These are phyloP conservation scores for Tachycineta bicolor DNA, from an alignment of 2,113 vertebrate genomes.

Conservation along the genomic window DNA sequence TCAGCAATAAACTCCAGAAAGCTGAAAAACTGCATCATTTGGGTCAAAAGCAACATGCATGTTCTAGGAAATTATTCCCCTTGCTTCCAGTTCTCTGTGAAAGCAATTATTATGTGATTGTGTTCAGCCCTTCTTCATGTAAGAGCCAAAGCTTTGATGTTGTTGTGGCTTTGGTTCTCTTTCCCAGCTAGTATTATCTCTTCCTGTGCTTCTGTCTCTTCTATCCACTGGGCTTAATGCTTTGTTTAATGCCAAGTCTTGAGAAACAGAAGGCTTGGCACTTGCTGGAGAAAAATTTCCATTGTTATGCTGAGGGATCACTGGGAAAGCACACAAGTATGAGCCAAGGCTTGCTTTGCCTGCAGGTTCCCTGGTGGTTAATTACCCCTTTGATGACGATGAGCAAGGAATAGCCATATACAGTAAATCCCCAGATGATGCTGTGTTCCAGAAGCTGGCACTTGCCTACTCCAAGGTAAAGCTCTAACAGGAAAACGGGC, in stretches of 20 bases:
- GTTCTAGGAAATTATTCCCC: neutral
- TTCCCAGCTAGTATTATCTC: neutral
- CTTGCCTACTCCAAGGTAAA: constrained; percentile 91
- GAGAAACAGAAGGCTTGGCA: neutral
- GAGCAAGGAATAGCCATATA: constrained; percentile 78
- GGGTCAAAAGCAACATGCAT: neutral
- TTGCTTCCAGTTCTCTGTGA: neutral
- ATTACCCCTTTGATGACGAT: constrained; percentile 94
- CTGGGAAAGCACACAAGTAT: neutral
- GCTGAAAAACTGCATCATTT: neutral
- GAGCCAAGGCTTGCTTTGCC: constrained; percentile 17
- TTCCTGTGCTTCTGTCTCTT: neutral
- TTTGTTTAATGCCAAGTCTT: neutral
- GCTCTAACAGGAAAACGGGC: neutral
- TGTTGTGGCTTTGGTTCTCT: neutral
- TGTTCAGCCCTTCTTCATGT: neutral
- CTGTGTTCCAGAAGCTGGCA: constrained; percentile 87
- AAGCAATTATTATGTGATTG: neutral
- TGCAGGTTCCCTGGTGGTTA: constrained; percentile 94
- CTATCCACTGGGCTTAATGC: neutral
- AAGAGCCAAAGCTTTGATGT: neutral
- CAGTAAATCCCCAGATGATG: constrained; percentile 90
- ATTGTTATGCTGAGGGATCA: neutral
- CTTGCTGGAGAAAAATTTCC: neutral
- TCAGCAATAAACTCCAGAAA: neutral